phyloP scores from a whole-genome alignment of 2,113 vertebrate species.

The Neomonachus schauinslandi region DNA sequence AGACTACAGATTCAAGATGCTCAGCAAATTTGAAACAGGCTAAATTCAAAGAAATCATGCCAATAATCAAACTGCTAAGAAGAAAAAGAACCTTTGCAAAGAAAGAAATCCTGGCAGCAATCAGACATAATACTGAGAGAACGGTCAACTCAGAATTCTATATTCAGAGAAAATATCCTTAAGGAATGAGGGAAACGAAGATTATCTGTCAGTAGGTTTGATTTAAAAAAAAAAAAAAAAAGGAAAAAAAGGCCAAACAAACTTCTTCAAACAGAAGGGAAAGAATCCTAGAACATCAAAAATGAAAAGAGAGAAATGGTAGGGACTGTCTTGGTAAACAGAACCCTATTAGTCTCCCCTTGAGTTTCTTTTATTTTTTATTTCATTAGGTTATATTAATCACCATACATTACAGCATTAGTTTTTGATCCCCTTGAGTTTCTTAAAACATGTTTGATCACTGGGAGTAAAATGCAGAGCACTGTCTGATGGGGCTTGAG shows the following conservation, averaged over 20 bases:
- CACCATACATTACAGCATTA: too few relatives aligned
- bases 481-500: background rate
- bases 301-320: background rate
- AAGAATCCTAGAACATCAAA: background rate
- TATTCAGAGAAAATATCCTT: background rate
- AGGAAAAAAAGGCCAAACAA: background rate
- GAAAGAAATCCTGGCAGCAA: background rate
- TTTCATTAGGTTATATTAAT: too few relatives aligned
- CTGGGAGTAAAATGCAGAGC: background rate
- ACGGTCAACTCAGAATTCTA: background rate
- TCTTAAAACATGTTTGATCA: background rate
- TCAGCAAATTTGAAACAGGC: background rate
- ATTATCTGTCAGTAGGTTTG: background rate
- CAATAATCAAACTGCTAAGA: background rate
- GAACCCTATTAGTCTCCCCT: background rate
- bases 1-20: background rate
- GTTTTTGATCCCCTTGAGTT: background rate
- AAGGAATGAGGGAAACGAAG: background rate
- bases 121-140: background rate
- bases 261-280: background rate
- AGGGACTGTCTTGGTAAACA: background rate
- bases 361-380: background rate
- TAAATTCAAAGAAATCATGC: background rate
- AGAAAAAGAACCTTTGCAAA: background rate
- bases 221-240: background rate